Percentiles rank a stretch among this genome's conserved stretches.
Evolutionary conservation across 2,113 vertebrate genomes (phyloP).

Genomic region (Dendrocopos noguchii): DNA sequence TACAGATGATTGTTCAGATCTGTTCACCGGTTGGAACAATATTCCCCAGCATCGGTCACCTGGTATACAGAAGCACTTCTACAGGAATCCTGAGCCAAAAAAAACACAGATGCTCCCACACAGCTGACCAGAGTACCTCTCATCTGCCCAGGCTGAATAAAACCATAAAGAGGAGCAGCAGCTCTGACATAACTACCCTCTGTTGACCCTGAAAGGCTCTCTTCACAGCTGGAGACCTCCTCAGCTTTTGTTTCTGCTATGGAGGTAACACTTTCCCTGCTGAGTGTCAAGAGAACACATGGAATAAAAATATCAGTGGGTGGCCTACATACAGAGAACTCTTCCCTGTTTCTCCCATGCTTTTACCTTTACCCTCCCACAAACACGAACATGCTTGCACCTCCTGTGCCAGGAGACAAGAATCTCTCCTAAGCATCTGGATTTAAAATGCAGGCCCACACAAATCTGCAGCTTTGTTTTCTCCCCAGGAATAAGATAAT

Average conservation of each 20-base stretch:
- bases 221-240: slow-evolving; percentile 21
- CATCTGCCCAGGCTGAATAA: neutral
- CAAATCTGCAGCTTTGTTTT: neutral
- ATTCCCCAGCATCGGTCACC: neutral
- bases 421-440: neutral
- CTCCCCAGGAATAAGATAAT: neutral
- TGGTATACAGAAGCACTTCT: neutral
- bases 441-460: neutral
- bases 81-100: neutral
- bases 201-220: neutral
- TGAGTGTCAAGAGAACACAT: neutral
- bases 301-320: neutral
- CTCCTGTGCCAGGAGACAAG: neutral
- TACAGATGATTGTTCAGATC: neutral
- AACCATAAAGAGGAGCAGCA: neutral
- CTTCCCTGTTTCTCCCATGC: neutral
- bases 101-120: neutral
- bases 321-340: slow-evolving; percentile 22
- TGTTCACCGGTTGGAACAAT: neutral
- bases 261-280: neutral
- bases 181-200: neutral
- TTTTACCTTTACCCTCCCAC: neutral
- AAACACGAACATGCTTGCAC: neutral
- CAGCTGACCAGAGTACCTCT: neutral
- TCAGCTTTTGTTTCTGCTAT: neutral